Evolutionary conservation across 1,140 invertebrate species (phyloP).

Genomic region (Magallana gigas): DNA sequence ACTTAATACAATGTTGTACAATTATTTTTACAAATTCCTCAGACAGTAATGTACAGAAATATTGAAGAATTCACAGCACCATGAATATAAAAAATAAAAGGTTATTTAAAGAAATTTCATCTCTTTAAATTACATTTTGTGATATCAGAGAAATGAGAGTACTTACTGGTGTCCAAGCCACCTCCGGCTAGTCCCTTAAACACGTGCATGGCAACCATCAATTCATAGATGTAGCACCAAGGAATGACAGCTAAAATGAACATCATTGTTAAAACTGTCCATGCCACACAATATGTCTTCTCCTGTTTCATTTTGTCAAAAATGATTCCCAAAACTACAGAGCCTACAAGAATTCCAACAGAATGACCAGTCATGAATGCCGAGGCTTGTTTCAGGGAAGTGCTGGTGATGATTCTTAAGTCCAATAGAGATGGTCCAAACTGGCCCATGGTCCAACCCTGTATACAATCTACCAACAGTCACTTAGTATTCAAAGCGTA

Average conservation of each 20-base stretch:
- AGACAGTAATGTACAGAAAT: too few relatives aligned
- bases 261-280: slow-evolving; percentile 54
- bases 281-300: slow-evolving; percentile 54
- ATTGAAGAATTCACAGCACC: too few relatives aligned
- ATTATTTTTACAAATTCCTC: too few relatives aligned
- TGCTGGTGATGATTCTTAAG: slow-evolving; percentile 68
- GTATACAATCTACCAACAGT: too few relatives aligned
- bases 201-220: slow-evolving; percentile 63
- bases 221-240: slow-evolving; percentile 58
- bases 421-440: slow-evolving; percentile 76
- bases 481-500: too few relatives aligned
- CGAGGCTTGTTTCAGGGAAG: slow-evolving; percentile 62
- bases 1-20: too few relatives aligned
- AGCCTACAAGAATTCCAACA: slow-evolving; percentile 68
- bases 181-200: slow-evolving; percentile 70
- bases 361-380: slow-evolving; percentile 66
- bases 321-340: slow-evolving; percentile 65
- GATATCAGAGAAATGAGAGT: not conserved
- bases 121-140: too few relatives aligned
- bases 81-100: too few relatives aligned
- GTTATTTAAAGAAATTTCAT: too few relatives aligned
- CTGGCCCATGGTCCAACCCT: slow-evolving; percentile 76
- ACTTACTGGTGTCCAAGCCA: slow-evolving; percentile 72
- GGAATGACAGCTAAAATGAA: slow-evolving; percentile 59
- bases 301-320: slow-evolving; percentile 63